Conservation (phyloP, 1,140 invertebrate genomes). For the Ceratina calcarata region DNA sequence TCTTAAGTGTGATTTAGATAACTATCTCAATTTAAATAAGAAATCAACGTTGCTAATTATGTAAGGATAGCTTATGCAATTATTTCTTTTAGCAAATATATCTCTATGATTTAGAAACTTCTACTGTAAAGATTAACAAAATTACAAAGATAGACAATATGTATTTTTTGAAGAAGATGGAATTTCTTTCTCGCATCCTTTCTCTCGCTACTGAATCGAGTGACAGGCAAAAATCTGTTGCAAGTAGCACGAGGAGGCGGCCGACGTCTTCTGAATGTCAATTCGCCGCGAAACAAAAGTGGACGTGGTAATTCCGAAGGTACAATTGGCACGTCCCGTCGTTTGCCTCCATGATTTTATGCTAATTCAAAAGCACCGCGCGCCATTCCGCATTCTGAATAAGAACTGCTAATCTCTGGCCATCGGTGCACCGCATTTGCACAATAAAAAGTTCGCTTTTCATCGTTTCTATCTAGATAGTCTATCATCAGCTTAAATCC, state of each 20-base stretch:
- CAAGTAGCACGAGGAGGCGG: constrained; percentile 45
- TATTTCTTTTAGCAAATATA: no score
- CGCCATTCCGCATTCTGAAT: constrained; percentile 55
- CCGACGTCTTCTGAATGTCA: constrained; percentile 52
- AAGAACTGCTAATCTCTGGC: constrained; percentile 31
- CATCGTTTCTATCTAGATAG: no score
- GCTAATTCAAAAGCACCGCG: constrained; percentile 53
- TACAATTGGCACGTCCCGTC: constrained; percentile 50
- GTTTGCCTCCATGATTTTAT: constrained; percentile 62
- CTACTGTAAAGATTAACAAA: no score
- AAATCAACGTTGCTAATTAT: no score
- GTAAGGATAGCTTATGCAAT: no score
- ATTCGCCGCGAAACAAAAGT: constrained; percentile 54
- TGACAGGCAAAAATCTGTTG: constrained; percentile 46
- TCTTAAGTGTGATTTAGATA: no score
- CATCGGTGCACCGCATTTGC: not conserved
- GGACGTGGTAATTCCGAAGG: constrained; percentile 45
- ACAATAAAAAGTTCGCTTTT: no score
- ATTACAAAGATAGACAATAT: no score
- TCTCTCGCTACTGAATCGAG: constrained; percentile 28
- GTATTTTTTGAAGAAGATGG: no score
- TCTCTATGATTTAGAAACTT: no score
- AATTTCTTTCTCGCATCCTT: not conserved
- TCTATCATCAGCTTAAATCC: no score
- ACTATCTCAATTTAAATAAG: no score